Evolutionary conservation across 2,797 vertebrate species (phyloP), one percentile per base, ranked within the genome.

Genomic region (Myotis planiceps): DNA sequence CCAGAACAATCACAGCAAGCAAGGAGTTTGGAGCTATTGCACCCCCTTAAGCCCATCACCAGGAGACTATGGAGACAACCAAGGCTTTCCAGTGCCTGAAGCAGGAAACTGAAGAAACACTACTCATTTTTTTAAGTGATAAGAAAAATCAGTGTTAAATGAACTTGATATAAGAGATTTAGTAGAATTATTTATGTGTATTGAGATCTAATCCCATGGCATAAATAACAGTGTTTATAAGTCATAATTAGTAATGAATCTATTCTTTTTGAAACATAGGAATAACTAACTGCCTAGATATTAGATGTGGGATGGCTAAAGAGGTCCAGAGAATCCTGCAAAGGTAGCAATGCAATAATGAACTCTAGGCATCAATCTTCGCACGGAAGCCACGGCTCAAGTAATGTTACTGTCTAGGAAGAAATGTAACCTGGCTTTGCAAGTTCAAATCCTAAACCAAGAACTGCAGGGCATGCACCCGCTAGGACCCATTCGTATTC

Each of bases 61-160:
- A 92, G 63, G 4, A 63, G 81, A 32, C n/a, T 65, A 9, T 18
- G 18, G 37, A 74, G 25, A 92, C 37, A 78, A 12, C 13, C 68
- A 23, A 65, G 3, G 8, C 5, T 76, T 80, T 68, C 34, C 23
- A 49, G n/a, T 72, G 9, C 5, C 34, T 32, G 34, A 89, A 88
- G 27, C 27, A 92, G 49, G 29, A 86, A 93, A 85, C 7, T 55
- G 53, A 82, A 92, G 25, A 89, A 93, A 78, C 13, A 82, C 19
- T 12, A 29, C 9, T 71, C 19, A 45, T 39, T 90, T 94, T 88
- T 88, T 15, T 58, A 89, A 85, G 51, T 9, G 19, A 88, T 83
- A 51, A 68, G 45, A 53, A 90, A 90, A 81, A 68, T 34, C 53
- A 58, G 21, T 34, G 69, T n/a, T 95, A 74, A 81, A 21, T 72